Base-by-base conservation (phyloP, 2,797 vertebrate species). In the Craterocephalus amniculus region DNA sequence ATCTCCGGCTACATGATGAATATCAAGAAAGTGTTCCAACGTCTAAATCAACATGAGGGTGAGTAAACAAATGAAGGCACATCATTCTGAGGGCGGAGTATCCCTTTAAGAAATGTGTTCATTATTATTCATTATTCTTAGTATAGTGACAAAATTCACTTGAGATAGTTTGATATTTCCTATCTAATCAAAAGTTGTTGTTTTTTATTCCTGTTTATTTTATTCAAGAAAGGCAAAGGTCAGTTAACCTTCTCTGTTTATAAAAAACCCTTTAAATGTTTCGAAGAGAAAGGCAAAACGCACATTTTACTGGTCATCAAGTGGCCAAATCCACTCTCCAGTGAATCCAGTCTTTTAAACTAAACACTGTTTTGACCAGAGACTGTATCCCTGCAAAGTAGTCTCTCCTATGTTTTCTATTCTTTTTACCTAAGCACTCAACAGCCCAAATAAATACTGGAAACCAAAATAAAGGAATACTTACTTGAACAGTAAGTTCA, bases 301-400 rank as follows among this genome's bases (percentile, higher is more conserved):
- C 0, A 7, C 6, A 48, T 48, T 58, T 74, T 34, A 36, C 2
- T 36, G 7, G 63, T 22, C 5, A 70, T 70, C 64, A 73, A 51
- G 55, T 72, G 70, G 26, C 68, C 81, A 83, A 78, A 56, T 77
- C 72, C 73, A 67, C 24, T 63, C n/a, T n/a, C n/a, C n/a, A n/a
- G n/a, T n/a, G n/a, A n/a, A n/a, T n/a, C n/a, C n/a, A n/a, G 79
- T 58, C 58, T 77, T 68, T 63, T 8, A 58, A 83, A 77, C 74
- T 63, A 76, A 83, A 76, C 75, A 49, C 54, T 70, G 58, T 31
- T 48, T 12, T 82, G 67, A 76, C 58, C 69, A 65, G 71, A 63
- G 76, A 86, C 56, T 63, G 26, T 72, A 67, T 89, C 79, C 80
- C 83, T 65, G 51, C 63, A 65, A 77, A 54, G 24, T 40, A 70